A percentile compares a stretch with the other conserved stretches of the same genome.
Conservation (phyloP, 2,113 vertebrate genomes). For the Irena cyanogastra region DNA sequence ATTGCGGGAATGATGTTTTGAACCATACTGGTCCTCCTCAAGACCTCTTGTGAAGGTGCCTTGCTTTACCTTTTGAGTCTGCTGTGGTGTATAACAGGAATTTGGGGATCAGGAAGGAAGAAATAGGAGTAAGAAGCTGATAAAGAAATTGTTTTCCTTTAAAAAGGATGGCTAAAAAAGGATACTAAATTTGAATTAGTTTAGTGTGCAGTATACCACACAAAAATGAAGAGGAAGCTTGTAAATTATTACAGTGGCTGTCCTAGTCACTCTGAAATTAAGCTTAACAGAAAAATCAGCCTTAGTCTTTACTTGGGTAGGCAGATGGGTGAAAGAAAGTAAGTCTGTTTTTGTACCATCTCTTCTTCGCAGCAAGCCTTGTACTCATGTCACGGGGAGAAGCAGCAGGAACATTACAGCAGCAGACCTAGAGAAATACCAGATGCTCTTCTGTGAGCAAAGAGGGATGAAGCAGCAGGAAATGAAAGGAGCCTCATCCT, state of each 20-base stretch:
- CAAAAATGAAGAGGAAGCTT: background rate
- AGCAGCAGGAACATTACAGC: slow-evolving; percentile 2
- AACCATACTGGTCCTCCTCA: rapidly evolving
- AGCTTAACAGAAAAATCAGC: background rate
- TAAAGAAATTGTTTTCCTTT: background rate
- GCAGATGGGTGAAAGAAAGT: slow-evolving; percentile 3
- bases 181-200: background rate
- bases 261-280: background rate
- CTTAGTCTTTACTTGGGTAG: background rate
- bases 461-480: background rate
- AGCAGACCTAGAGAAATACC: slow-evolving; percentile 29
- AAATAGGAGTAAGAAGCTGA: background rate
- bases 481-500: background rate
- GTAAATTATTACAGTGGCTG: background rate
- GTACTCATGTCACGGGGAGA: background rate
- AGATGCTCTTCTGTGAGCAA: slow-evolving; percentile 34
- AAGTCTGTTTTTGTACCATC: background rate
- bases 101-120: background rate
- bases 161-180: background rate
- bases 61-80: background rate
- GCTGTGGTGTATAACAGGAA: background rate
- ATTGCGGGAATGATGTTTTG: background rate
- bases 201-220: background rate
- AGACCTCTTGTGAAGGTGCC: background rate
- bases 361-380: background rate